A percentile compares a stretch with the other conserved stretches of the same genome.
These are phyloP conservation scores for Choristoneura rosaceana DNA, from an alignment of 2,888 invertebrate genomes.

Conservation along the genomic window DNA sequence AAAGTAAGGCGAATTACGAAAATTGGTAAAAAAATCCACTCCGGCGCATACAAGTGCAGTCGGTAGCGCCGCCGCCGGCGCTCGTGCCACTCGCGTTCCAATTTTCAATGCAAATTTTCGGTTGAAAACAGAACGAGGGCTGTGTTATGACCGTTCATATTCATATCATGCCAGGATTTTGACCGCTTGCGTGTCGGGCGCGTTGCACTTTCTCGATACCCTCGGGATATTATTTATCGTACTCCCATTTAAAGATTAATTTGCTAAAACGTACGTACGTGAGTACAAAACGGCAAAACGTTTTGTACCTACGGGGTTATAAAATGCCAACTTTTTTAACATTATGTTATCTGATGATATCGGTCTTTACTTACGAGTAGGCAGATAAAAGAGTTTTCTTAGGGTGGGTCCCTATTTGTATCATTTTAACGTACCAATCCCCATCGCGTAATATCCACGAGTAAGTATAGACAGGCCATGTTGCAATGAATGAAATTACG, in stretches of 20 bases:
- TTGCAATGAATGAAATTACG: too few species aligned
- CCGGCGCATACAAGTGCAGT: conserved; percentile 57
- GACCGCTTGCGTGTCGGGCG: conserved; percentile 68
- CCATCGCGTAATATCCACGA: too few species aligned
- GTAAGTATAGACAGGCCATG: too few species aligned
- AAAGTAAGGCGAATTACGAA: conserved; percentile 62
- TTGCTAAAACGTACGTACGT: conserved; percentile 24
- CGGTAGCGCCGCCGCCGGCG: conserved; percentile 79
- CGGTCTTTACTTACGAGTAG: neutral
- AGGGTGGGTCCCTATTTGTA: too few species aligned
- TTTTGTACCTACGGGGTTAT: conserved; percentile 12
- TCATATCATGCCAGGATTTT: conserved; percentile 61
- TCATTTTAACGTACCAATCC: too few species aligned
- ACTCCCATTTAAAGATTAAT: conserved; percentile 49
- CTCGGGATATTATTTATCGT: conserved; percentile 55
- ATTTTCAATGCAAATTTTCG: conserved; percentile 80
- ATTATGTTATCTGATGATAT: neutral
- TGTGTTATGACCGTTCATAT: conserved; percentile 56
- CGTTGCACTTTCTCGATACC: conserved; percentile 64
- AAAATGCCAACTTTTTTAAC: neutral
- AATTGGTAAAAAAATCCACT: conserved; percentile 56
- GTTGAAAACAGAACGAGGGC: conserved; percentile 61
- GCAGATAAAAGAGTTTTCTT: too few species aligned
- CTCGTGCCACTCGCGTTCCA: conserved; percentile 80
- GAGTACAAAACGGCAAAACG: conserved; percentile 8